phyloP scores from a whole-genome alignment of 2,113 vertebrate species.

The Ciconia maguari region DNA sequence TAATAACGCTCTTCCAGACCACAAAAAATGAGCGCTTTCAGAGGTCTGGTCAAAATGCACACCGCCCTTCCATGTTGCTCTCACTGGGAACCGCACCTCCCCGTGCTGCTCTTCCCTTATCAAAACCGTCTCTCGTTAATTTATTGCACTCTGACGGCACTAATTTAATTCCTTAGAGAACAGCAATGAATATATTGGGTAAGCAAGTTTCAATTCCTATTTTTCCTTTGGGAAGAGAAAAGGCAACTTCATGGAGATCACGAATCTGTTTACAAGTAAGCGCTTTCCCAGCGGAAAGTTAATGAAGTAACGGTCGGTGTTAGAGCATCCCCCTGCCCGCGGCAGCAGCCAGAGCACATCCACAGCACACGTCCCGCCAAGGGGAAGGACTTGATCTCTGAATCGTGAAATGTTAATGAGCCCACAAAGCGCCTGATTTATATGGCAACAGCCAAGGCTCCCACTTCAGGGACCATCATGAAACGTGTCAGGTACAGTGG shows the following conservation, averaged over 20 bases:
- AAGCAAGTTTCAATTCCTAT: background rate
- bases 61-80: background rate
- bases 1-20: fast-evolving
- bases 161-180: background rate
- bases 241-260: background rate
- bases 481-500: background rate
- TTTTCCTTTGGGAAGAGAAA: background rate
- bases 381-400: background rate
- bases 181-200: background rate
- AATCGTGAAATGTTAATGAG: background rate
- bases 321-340: background rate
- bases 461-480: background rate
- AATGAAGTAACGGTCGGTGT: background rate
- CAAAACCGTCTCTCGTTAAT: background rate
- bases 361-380: background rate
- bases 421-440: background rate
- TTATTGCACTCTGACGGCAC: background rate
- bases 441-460: background rate
- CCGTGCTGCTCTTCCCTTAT: background rate
- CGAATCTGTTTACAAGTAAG: background rate
- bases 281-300: background rate
- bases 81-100: background rate
- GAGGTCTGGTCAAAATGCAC: background rate
- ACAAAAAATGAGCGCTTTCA: background rate
- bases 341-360: background rate